A percentile compares a stretch with the other conserved stretches of the same genome.
Evolutionary conservation across 1,140 invertebrate species (phyloP).

Genomic region (Trichonephila clavata): DNA sequence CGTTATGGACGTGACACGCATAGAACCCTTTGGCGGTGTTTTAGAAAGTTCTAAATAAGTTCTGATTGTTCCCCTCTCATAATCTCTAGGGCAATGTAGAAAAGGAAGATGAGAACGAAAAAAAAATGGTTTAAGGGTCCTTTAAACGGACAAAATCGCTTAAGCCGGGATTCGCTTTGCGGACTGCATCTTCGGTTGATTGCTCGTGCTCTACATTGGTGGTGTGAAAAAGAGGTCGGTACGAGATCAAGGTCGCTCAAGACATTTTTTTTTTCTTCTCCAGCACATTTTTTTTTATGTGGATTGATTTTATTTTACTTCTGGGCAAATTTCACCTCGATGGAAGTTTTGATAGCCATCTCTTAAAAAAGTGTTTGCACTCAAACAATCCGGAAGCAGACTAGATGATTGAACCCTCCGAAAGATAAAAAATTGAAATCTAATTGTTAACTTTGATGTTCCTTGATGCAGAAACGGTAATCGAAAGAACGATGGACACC

Average conservation of each 20-base stretch:
- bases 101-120: background rate
- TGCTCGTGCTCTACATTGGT: slow-evolving; percentile 56
- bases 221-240: slow-evolving; percentile 61
- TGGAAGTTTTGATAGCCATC: background rate
- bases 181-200: slow-evolving; percentile 43
- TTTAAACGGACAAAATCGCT: slow-evolving; percentile 29
- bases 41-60: slow-evolving; percentile 27
- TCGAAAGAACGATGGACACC: background rate
- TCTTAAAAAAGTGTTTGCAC: background rate
- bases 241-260: slow-evolving; percentile 60
- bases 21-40: background rate
- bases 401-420: background rate
- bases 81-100: background rate
- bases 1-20: background rate
- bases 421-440: background rate
- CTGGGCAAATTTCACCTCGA: background rate
- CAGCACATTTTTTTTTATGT: background rate
- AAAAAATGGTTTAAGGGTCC: background rate
- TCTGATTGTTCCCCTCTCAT: background rate
- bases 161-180: slow-evolving; percentile 33
- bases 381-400: background rate
- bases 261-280: slow-evolving; percentile 56
- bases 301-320: slow-evolving; percentile 23
- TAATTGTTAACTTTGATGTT: background rate
- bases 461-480: background rate